A percentile compares a stretch with the other conserved stretches of the same genome.
These are phyloP conservation scores for Anthopleura xanthogrammica DNA, from an alignment of 92 coral and sea anemone genomes.

Conservation along the genomic window DNA sequence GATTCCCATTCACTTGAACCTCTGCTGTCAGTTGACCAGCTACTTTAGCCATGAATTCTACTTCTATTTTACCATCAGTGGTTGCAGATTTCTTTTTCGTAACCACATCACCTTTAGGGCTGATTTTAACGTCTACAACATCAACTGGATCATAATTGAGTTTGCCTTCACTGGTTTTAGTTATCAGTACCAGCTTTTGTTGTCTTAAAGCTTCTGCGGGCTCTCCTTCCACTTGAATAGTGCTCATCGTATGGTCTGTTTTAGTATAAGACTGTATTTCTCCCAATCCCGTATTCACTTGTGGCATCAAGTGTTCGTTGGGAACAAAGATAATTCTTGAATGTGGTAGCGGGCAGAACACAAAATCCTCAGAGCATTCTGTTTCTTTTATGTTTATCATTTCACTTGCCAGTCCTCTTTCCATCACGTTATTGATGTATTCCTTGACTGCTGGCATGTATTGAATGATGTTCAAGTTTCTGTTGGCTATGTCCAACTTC, in stretches of 20 bases:
- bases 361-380: background rate
- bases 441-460: conserved; percentile 14
- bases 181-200: background rate
- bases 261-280: background rate
- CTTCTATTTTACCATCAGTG: background rate
- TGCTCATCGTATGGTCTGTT: conserved; percentile 4
- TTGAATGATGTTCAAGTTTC: conserved; percentile 10
- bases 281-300: background rate
- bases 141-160: background rate
- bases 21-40: conserved; percentile 6
- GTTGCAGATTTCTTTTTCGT: background rate
- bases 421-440: background rate
- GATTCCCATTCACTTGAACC: conserved; percentile 1
- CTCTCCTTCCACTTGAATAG: background rate
- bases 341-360: background rate
- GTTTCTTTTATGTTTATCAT: background rate
- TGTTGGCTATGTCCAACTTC: background rate
- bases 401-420: conserved; percentile 12
- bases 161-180: background rate
- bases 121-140: background rate
- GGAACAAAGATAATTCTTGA: background rate
- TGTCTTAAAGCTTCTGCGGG: background rate
- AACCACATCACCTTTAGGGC: background rate
- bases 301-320: background rate
- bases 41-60: background rate